Conservation (phyloP, 2,888 invertebrate species). For the Ametastegia equiseti region DNA sequence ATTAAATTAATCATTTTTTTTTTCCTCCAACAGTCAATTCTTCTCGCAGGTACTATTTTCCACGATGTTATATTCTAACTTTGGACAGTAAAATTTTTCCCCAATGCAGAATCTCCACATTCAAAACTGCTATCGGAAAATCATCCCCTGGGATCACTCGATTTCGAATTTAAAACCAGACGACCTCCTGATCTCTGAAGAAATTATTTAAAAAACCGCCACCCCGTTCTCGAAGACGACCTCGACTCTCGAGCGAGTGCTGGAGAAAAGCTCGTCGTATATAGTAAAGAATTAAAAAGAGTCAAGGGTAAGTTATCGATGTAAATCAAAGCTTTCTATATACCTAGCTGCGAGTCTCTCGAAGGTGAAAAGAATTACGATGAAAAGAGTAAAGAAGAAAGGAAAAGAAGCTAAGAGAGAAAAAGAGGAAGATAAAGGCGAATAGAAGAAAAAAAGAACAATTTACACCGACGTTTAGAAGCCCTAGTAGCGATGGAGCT, state of each 20-base stretch:
- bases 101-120: too few species aligned
- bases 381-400: not conserved
- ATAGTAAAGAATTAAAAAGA: not conserved
- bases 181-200: too few species aligned
- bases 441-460: slow-evolving; percentile 1
- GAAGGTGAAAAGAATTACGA: not conserved
- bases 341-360: not conserved
- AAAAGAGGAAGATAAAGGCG: not conserved
- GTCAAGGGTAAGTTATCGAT: slow-evolving; percentile 12
- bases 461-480: slow-evolving; percentile 64
- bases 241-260: slow-evolving; percentile 7
- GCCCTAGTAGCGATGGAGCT: slow-evolving; percentile 64
- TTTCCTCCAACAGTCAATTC: slow-evolving; percentile 37
- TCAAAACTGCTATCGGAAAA: too few species aligned
- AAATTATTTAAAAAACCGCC: not conserved
- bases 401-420: not conserved
- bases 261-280: not conserved
- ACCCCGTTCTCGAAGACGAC: not conserved
- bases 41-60: too few species aligned
- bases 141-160: not conserved
- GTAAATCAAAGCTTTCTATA: slow-evolving; percentile 8
- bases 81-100: too few species aligned
- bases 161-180: too few species aligned
- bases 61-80: too few species aligned
- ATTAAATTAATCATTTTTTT: slow-evolving; percentile 51